A percentile compares a stretch with the other conserved stretches of the same genome.
phyloP scores from a whole-genome alignment of 2,113 vertebrate genomes.

The Oreocharis arfaki region DNA sequence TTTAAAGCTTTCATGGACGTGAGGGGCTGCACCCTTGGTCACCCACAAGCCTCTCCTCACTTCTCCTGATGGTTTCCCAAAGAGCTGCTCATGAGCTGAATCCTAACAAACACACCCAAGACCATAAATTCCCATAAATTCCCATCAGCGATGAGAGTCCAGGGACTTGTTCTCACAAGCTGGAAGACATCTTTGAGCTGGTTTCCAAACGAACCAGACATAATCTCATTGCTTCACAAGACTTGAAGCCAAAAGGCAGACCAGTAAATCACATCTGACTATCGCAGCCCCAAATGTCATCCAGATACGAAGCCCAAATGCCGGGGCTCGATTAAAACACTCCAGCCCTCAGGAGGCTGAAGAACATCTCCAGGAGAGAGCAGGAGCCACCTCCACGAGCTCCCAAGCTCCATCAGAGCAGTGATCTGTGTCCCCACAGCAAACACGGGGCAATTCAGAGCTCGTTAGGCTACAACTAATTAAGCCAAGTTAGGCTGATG shows the following conservation, averaged over 20 bases:
- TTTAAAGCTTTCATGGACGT: neutral
- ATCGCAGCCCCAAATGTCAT: neutral
- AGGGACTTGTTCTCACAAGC: neutral
- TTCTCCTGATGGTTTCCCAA: neutral
- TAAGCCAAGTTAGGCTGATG: neutral
- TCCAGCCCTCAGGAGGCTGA: neutral
- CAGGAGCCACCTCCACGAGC: neutral
- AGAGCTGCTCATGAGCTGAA: neutral
- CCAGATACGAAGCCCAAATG: neutral
- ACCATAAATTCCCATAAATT: neutral
- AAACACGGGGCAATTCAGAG: neutral
- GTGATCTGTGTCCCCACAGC: accelerated
- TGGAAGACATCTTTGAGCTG: neutral
- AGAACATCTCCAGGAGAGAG: neutral
- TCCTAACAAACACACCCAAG: neutral
- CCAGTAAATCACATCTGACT: neutral
- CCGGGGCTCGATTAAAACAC: neutral
- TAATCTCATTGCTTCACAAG: slow-evolving; percentile 20
- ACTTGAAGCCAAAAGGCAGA: neutral
- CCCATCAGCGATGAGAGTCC: neutral
- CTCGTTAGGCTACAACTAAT: neutral
- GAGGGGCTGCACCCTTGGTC: neutral
- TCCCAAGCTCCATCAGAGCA: neutral
- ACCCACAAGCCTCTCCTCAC: neutral
- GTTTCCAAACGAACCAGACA: slow-evolving; percentile 36